These are phyloP conservation scores for Platysternon megacephalum DNA, from an alignment of 2,113 vertebrate genomes.

Conservation along the genomic window DNA sequence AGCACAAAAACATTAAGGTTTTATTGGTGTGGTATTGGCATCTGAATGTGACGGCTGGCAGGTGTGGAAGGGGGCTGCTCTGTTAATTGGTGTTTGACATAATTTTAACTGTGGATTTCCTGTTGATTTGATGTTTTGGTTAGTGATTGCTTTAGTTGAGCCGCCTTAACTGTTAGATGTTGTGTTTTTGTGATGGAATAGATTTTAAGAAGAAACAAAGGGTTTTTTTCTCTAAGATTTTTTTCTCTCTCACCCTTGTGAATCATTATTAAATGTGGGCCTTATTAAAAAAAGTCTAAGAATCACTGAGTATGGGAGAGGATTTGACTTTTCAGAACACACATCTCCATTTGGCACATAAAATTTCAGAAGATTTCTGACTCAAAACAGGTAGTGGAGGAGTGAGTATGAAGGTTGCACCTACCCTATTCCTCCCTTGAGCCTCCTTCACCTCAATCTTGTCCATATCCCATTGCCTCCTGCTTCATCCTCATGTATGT, in stretches of 20 bases:
- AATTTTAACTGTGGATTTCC: not conserved
- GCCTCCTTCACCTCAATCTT: not conserved
- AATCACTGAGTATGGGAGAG: not conserved
- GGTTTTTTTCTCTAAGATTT: not conserved
- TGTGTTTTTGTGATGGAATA: not conserved
- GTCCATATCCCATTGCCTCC: not conserved
- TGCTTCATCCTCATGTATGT: not conserved
- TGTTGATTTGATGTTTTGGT: not conserved
- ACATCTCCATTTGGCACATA: not conserved
- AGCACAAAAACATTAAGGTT: not conserved
- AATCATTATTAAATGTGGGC: not conserved
- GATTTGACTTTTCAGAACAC: not conserved
- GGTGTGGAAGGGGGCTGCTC: not conserved
- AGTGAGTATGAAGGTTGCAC: not conserved
- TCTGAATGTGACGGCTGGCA: not conserved
- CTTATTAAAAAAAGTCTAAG: not conserved
- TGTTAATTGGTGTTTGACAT: not conserved
- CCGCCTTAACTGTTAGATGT: not conserved
- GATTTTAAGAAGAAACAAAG: not conserved
- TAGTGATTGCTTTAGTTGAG: not conserved
- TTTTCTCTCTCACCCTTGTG: not conserved
- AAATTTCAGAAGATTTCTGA: not conserved
- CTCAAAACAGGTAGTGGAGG: not conserved
- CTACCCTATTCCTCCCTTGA: not conserved
- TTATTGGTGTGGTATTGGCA: not conserved